Conservation (phyloP, 2,888 invertebrate species). For the Idaea dimidiata region DNA sequence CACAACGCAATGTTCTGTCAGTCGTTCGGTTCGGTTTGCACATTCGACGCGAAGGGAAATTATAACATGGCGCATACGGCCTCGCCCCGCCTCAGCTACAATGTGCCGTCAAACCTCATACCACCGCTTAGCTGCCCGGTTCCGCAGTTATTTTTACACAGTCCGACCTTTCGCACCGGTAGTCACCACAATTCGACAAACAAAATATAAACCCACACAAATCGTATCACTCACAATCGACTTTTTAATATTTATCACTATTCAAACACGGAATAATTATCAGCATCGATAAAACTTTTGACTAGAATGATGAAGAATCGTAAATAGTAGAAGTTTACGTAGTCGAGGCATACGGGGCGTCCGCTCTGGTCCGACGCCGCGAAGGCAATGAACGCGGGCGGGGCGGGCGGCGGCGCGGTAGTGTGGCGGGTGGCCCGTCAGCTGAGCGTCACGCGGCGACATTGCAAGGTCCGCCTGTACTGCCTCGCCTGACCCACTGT, state of each 20-base stretch:
- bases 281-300: conserved; percentile 7
- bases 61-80: conserved; percentile 78
- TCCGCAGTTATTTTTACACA: conserved; percentile 81
- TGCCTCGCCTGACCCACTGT: conserved; percentile 70
- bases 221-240: conserved; percentile 63
- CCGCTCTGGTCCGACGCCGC: conserved; percentile 80
- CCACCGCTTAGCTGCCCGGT: conserved; percentile 77
- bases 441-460: conserved; percentile 82
- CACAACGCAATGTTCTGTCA: conserved; percentile 67
- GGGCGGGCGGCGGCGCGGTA: conserved; percentile 70
- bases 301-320: conserved; percentile 25
- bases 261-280: conserved; percentile 37
- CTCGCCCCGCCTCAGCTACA: conserved; percentile 79
- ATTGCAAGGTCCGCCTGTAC: conserved; percentile 81
- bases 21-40: conserved; percentile 59
- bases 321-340: conserved; percentile 36
- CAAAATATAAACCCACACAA: conserved; percentile 59
- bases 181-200: conserved; percentile 73
- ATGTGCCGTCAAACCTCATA: conserved; percentile 80
- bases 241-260: conserved; percentile 43
- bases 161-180: conserved; percentile 80
- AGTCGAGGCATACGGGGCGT: conserved; percentile 55
- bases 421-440: conserved; percentile 66
- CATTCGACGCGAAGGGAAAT: conserved; percentile 78
- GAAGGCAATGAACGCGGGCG: conserved; percentile 85